Conservation (phyloP, 2,888 invertebrate species). For the Xestoiulus laeticollis region DNA sequence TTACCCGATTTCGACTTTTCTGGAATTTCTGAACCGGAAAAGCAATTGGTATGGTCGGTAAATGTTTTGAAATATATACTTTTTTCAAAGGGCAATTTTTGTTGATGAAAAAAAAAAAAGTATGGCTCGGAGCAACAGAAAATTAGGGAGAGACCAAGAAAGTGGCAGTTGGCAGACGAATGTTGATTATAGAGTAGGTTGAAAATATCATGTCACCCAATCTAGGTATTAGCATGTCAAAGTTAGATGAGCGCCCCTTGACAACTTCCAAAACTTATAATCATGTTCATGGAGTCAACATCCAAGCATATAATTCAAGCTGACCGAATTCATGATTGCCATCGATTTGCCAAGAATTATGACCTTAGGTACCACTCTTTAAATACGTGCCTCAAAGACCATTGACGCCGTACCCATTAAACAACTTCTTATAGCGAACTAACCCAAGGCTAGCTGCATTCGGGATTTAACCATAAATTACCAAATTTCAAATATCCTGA, state of each 20-base stretch:
- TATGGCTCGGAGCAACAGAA: constrained; percentile 3
- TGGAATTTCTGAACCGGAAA: too few species aligned
- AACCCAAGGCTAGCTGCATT: constrained; percentile 18
- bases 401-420: neutral
- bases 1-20: too few species aligned
- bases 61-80: neutral
- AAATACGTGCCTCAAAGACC: neutral
- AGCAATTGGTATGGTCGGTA: too few species aligned
- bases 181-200: constrained; percentile 7
- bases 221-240: constrained; percentile 49
- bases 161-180: constrained; percentile 31
- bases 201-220: constrained; percentile 48
- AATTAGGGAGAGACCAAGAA: neutral
- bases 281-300: constrained; percentile 39
- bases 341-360: constrained; percentile 39
- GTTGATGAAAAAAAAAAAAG: neutral
- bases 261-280: constrained; percentile 43
- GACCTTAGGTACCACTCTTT: constrained; percentile 12
- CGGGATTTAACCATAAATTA: constrained; percentile 41
- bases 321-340: constrained; percentile 43
- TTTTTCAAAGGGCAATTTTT: constrained; percentile 20
- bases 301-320: constrained; percentile 36
- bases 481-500: constrained; percentile 31
- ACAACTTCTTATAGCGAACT: neutral
- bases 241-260: constrained; percentile 40